Conservation (phyloP, 2,888 invertebrate genomes). For the Busseola fusca region DNA sequence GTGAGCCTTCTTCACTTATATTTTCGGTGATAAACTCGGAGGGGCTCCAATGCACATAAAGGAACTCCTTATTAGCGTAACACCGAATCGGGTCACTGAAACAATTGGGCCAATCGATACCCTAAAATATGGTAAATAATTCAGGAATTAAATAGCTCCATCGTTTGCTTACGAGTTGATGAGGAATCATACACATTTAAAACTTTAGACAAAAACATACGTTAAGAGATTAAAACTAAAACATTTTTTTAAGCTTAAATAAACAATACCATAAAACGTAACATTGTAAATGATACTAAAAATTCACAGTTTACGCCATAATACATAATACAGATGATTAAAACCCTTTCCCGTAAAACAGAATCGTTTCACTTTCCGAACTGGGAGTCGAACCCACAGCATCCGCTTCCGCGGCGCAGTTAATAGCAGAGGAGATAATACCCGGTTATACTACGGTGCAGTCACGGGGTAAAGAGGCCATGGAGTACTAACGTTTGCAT, state of each 20-base stretch:
- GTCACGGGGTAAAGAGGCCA: neutral
- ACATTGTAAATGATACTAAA: neutral
- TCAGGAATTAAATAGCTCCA: conserved; percentile 16
- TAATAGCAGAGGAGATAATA: conserved; percentile 47
- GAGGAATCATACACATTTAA: neutral
- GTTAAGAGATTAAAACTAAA: neutral
- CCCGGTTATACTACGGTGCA: conserved; percentile 21
- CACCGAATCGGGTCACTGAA: conserved; percentile 44
- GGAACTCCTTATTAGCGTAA: conserved; percentile 27
- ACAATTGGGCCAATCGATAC: conserved; percentile 48
- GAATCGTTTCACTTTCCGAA: conserved; percentile 36
- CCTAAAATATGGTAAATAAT: conserved; percentile 40
- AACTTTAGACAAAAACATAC: neutral
- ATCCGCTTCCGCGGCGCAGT: conserved; percentile 62
- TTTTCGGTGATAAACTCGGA: neutral
- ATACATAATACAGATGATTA: neutral
- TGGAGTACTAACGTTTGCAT: conserved; percentile 6
- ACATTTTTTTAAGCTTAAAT: no score
- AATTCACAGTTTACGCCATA: neutral
- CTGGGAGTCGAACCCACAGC: conserved; percentile 53
- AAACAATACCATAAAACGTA: neutral
- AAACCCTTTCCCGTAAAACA: conserved; percentile 26
- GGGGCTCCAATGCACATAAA: conserved; percentile 5
- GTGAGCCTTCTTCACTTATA: conserved; percentile 8
- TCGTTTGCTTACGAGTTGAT: conserved; percentile 14